Evolutionary conservation across 2,797 vertebrate genomes (phyloP), one percentile per base, ranked within the genome.

Genomic region (Ispidina lecontei): DNA sequence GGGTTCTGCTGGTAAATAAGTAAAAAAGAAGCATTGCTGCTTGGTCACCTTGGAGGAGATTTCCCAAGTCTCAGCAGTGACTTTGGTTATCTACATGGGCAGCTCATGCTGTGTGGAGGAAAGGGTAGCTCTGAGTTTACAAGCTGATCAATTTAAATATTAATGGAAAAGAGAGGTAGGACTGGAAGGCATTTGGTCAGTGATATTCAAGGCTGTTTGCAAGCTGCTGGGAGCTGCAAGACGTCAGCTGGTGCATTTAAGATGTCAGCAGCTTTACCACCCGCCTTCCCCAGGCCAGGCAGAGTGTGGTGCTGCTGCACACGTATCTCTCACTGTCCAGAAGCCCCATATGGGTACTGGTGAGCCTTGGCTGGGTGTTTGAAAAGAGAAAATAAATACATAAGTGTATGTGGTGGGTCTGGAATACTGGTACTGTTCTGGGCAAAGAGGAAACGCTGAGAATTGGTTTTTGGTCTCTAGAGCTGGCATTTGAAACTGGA

Each of bases 211-310:
- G 41, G 59, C 39, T 84, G 7, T 26, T 5, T 22, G 29, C 5
- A 14, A 70, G 73, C 49, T 75, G 7, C 17, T 18, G 51, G 60
- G 31, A 72, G 55, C 68, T 76, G 33, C 18, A 18, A 43, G 71
- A 26, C 51, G 7, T 7, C 29, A 74, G 52, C 47, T 51, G 33
- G 59, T 4, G 6, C 25, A 4, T 0, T 0, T 23, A 7, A 47
- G 58, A 31, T 9, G 85, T 23, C n/a, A 62, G 26, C 44, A 91
- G 56, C 60, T 59, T 67, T 73, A 4, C 22, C 51, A 51, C 26
- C 9, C 68, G 55, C 43, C 0, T 0, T 12, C 2, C 12, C 26
- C 14, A 4, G 0, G 0, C 14, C 6, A 20, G 21, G 52, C 69
- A 88, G 58, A 39, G n/a, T 4, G 1, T 20, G 13, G 59, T 1